phyloP scores from a whole-genome alignment of 2,888 invertebrate genomes.

The Phaonia tiefii region DNA sequence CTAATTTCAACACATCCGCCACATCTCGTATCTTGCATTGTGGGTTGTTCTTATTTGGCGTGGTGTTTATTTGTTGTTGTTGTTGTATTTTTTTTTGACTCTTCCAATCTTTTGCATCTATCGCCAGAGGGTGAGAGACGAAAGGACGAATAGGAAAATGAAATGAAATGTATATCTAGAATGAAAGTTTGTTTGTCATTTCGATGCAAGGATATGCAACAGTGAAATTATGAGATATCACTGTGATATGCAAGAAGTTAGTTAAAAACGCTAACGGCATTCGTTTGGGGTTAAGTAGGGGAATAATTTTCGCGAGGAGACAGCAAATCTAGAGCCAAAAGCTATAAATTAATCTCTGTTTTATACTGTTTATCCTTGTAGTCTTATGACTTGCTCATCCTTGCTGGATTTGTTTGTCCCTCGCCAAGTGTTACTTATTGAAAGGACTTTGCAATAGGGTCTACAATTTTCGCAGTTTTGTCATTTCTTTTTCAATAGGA shows the following conservation, averaged over 20 bases:
- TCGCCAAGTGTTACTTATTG: no score
- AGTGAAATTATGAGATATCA: slow-evolving; percentile 18
- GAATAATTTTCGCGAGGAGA: slow-evolving; percentile 26
- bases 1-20: slow-evolving; percentile 69
- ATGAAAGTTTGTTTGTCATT: not conserved
- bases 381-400: no score
- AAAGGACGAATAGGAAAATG: no score
- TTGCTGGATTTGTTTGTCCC: no score
- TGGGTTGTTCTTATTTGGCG: slow-evolving; percentile 14
- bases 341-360: slow-evolving; percentile 21
- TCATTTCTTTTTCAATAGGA: no score
- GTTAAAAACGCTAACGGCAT: slow-evolving; percentile 21
- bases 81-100: not conserved
- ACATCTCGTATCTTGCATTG: not conserved
- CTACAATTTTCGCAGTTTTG: no score
- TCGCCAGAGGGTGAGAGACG: no score
- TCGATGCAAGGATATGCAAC: slow-evolving; percentile 2
- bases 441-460: no score
- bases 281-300: slow-evolving; percentile 34
- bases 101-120: not conserved
- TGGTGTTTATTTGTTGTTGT: not conserved
- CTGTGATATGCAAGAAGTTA: slow-evolving; percentile 14
- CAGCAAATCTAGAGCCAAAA: slow-evolving; percentile 22
- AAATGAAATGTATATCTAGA: no score
- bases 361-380: slow-evolving; percentile 1